Conservation (phyloP, 1,140 invertebrate species). For the Drosophila sucinea region DNA sequence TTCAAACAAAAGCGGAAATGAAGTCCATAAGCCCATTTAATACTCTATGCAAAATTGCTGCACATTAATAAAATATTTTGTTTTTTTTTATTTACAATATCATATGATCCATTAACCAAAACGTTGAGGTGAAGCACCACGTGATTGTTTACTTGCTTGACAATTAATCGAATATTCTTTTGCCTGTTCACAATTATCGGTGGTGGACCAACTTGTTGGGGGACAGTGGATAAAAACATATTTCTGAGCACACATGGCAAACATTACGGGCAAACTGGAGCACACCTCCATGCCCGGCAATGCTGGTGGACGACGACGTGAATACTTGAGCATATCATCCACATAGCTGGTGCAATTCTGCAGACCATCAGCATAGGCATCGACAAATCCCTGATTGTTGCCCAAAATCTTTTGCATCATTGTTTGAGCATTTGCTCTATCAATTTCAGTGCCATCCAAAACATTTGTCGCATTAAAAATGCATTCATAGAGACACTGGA, state of each 20-base stretch:
- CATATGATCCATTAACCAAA: background rate
- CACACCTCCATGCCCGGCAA: slow-evolving; percentile 17
- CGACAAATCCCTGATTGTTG: slow-evolving; percentile 37
- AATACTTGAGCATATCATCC: slow-evolving; percentile 11
- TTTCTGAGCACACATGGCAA: slow-evolving; percentile 35
- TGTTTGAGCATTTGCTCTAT: slow-evolving; percentile 29
- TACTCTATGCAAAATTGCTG: background rate
- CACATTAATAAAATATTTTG: background rate
- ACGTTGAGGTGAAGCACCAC: slow-evolving; percentile 14
- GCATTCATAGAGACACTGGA: slow-evolving; percentile 56
- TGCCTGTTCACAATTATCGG: slow-evolving; percentile 35
- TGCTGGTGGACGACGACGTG: background rate
- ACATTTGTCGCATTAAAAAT: slow-evolving; percentile 44
- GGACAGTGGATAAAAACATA: slow-evolving; percentile 54
- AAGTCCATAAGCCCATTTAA: slow-evolving; percentile 6
- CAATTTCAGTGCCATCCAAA: slow-evolving; percentile 22
- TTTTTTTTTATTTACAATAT: background rate
- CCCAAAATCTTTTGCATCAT: slow-evolving; percentile 44
- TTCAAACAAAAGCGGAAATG: background rate
- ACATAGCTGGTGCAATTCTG: slow-evolving; percentile 39
- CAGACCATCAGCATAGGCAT: slow-evolving; percentile 34
- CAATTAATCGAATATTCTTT: slow-evolving; percentile 45
- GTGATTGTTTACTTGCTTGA: slow-evolving; percentile 23
- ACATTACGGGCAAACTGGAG: slow-evolving; percentile 22
- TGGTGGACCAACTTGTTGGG: slow-evolving; percentile 40